Evolutionary conservation across 2,888 invertebrate species (phyloP), one percentile per base, ranked within the genome.

Genomic region (Prenolepis imparis): DNA sequence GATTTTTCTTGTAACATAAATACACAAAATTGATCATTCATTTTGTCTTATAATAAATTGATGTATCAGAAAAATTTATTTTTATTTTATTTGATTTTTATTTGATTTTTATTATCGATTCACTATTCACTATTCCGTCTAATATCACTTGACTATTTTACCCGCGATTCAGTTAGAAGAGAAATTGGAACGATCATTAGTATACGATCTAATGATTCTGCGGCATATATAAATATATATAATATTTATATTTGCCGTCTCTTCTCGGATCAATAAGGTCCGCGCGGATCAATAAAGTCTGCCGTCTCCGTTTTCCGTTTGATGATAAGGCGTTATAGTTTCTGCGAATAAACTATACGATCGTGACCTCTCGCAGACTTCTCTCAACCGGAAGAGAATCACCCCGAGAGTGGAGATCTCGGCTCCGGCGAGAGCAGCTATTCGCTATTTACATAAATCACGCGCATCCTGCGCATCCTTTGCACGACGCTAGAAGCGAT

Each of bases 381-480:
- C 36, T 36, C 36, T 36, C 5, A 61, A 84, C 84, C 85, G 89
- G 89, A 85, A 85, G 88, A 87, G 81, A 78, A 77, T 80, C 66
- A 78, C 55, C 67, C 57, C 55, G 52, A 28, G 61, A 55, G 64
- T 68, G 63, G 59, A 86, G 59, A 86, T 83, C 84, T 83, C 81
- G 75, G 67, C 78, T 18, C 70, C 67, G 9, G 57, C 82, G 89
- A 87, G 78, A 87, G 78, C 85, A 87, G 55, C 52, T 32, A 39
- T 66, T 87, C 89, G 85, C 87, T 86, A 88, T 48, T 86, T 61
- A 78, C 82, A 84, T 82, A 83, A 88, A 88, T 85, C 77, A 74
- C 75, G 44, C 64, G 74, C 68, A 61, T 36, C 32, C 84, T 83
- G 81, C 73, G 72, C 84, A 57, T 73, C 28, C 67, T 78, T 68